These are phyloP conservation scores for Clarias platycephalus DNA, from an alignment of 2,797 vertebrate species.

Conservation along the genomic window DNA sequence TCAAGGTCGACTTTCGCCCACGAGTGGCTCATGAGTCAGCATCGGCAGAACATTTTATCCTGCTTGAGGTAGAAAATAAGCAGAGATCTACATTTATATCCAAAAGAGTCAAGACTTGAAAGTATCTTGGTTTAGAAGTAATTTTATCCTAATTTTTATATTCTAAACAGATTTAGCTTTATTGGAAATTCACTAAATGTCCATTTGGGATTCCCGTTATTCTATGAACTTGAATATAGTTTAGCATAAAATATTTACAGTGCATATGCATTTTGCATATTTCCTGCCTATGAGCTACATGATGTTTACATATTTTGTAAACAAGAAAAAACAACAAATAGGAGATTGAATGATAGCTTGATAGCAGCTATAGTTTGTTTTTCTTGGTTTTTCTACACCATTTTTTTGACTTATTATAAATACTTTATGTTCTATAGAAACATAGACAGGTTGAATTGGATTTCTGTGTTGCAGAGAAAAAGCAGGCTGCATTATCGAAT, in stretches of 20 bases:
- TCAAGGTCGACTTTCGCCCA: not conserved
- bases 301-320: not conserved
- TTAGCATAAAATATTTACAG: not conserved
- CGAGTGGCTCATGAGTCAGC: not conserved
- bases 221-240: not conserved
- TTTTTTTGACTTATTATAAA: too few relatives aligned
- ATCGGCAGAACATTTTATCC: not conserved
- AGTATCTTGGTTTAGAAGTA: not conserved
- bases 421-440: not conserved
- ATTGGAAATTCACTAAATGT: not conserved
- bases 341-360: not conserved
- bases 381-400: not conserved
- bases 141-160: not conserved
- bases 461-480: conserved; percentile 70
- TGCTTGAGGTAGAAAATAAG: not conserved
- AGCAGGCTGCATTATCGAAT: conserved; percentile 82
- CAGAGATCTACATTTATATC: not conserved
- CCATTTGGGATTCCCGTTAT: not conserved
- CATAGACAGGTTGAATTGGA: not conserved
- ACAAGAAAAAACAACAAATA: not conserved
- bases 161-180: not conserved
- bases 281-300: not conserved
- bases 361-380: not conserved
- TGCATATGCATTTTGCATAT: not conserved
- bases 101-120: not conserved